phyloP scores from a whole-genome alignment of 2,113 vertebrate species.

The Pogona vitticeps region DNA sequence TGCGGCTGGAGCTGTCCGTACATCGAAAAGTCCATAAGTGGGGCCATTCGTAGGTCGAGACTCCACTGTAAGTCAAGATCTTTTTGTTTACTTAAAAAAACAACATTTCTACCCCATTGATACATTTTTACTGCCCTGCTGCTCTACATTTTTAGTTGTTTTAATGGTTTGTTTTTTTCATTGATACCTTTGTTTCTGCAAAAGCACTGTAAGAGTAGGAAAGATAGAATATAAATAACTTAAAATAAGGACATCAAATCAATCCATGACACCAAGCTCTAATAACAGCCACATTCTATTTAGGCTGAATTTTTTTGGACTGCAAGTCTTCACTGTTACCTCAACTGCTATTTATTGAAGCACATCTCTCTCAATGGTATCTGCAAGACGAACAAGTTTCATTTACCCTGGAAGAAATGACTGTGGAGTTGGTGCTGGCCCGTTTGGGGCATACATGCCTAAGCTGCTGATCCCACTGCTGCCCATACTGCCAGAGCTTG shows the following conservation, averaged over 20 bases:
- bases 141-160: too few relatives aligned
- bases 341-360: not conserved
- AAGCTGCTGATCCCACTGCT: conserved; percentile 95
- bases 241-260: not conserved
- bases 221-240: not conserved
- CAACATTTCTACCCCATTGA: not conserved
- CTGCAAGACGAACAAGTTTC: not conserved
- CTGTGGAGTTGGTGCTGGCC: conserved; percentile 86
- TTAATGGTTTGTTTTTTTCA: not conserved
- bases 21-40: too few relatives aligned
- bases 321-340: not conserved
- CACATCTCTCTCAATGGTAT: not conserved
- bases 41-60: too few relatives aligned
- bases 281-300: not conserved
- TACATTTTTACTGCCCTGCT: not conserved
- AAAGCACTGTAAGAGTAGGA: not conserved
- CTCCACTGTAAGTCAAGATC: too few relatives aligned
- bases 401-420: conserved; percentile 87
- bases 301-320: not conserved
- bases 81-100: not conserved
- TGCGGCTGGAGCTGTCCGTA: too few relatives aligned
- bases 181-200: not conserved
- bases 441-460: conserved; percentile 85
- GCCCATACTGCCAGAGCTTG: conserved; percentile 83
- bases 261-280: not conserved